phyloP scores from a whole-genome alignment of 2,888 invertebrate genomes.

The Eristalis arbustorum region DNA sequence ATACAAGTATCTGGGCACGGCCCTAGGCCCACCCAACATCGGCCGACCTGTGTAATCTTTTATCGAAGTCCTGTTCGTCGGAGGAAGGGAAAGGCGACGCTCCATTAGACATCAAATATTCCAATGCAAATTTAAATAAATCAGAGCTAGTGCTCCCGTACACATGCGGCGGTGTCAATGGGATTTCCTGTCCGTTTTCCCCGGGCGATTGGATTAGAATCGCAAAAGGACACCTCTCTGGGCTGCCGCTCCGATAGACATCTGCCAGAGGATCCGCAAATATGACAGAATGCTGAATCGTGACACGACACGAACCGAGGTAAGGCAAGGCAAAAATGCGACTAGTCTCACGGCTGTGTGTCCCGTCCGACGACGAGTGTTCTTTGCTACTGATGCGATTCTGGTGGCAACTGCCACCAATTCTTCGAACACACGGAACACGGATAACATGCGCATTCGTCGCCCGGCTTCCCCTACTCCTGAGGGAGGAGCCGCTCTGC shows the following conservation, averaged over 20 bases:
- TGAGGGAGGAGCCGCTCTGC: conserved; percentile 52
- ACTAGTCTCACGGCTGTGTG: neutral
- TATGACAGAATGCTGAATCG: neutral
- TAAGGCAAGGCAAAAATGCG: neutral
- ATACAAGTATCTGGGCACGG: conserved; percentile 21
- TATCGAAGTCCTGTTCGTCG: conserved; percentile 26
- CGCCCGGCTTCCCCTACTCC: conserved; percentile 15
- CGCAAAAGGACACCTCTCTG: conserved; percentile 22
- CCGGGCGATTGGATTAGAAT: conserved; percentile 48
- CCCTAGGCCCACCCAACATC: conserved; percentile 1
- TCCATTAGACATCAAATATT: conserved; percentile 62
- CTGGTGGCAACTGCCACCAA: neutral
- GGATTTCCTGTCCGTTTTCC: conserved; percentile 20
- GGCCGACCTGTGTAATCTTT: conserved; percentile 39
- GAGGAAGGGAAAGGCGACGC: conserved; percentile 38
- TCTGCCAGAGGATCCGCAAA: conserved; percentile 15
- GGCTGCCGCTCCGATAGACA: neutral
- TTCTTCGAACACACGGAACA: neutral
- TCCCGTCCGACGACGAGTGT: conserved; percentile 1
- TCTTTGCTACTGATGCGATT: conserved; percentile 27
- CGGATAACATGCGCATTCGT: conserved; percentile 66
- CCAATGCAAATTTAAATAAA: conserved; percentile 59
- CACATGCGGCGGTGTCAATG: neutral
- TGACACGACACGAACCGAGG: neutral
- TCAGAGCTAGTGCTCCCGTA: conserved; percentile 10